Base-by-base conservation (phyloP, 2,113 vertebrate species). In the Thunnus maccoyii region DNA sequence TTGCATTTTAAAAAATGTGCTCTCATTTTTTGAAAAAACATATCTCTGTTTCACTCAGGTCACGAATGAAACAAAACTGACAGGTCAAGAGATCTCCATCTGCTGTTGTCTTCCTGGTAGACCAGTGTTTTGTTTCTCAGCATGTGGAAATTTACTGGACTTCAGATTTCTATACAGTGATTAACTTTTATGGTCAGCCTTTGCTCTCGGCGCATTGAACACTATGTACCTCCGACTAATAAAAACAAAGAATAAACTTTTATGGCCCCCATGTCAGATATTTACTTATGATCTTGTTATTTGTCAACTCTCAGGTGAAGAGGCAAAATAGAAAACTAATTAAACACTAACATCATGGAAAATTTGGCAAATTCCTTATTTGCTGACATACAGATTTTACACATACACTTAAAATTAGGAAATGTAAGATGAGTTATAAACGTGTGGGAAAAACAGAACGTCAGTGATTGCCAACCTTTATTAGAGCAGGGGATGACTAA, bases 181-280 rank as follows among this genome's bases (percentile, higher is more conserved):
- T 95, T 95, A 95, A 95, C 94, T 95, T 96, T 96, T 96, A 95
- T 95, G 94, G 93, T 92, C 83, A 77, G 88, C 94, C 91, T 94
- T 95, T 92, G 93, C 94, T 95, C 88, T 92, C 88, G 90, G 85
- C 62, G 89, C 93, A 93, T 95, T 93, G 94, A 93, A 94, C 94
- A 91, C 91, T 93, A 93, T 94, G 93, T 94, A 94, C 93, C 85
- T 82, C 90, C 83, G 91, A 88, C 93, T 87, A 94, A 95, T 95
- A 95, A 95, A 96, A 95, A 95, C 94, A 95, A 94, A 93, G 92
- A 86, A 94, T 95, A 93, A 95, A 95, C 89, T 91, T 96, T 96
- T 96, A 96, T 95, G 91, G 92, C 80, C 51, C 76, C 88, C 85
- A 61, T 86, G 92, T 85, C 89, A 93, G 86, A 79, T 93, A 95